phyloP scores from a whole-genome alignment of 2,797 vertebrate genomes.

The Trematocara caparti region DNA sequence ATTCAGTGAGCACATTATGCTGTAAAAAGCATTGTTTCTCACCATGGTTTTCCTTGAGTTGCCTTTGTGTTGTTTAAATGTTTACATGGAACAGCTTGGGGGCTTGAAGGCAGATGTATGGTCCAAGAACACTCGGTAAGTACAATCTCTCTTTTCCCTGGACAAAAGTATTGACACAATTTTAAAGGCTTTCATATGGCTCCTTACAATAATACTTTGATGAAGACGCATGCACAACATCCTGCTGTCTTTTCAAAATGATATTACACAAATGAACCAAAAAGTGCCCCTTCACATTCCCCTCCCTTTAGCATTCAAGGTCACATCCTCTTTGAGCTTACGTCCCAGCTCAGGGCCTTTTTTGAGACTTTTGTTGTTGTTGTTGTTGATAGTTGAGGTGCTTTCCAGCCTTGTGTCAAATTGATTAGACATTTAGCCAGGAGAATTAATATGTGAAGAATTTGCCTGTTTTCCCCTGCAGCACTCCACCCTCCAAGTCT shows the following conservation, averaged over 20 bases:
- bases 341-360: constrained; percentile 39
- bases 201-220: constrained; percentile 34
- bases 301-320: constrained; percentile 36
- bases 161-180: constrained; percentile 53
- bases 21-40: constrained; percentile 74
- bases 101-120: constrained; percentile 70
- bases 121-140: constrained; percentile 58
- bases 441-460: constrained; percentile 71
- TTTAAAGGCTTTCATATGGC: constrained; percentile 40
- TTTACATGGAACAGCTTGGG: constrained; percentile 78
- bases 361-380: constrained; percentile 28
- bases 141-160: constrained; percentile 42
- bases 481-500: constrained; percentile 41
- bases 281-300: constrained; percentile 12
- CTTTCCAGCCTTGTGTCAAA: constrained; percentile 60
- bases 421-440: constrained; percentile 72
- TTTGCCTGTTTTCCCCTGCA: constrained; percentile 56
- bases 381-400: constrained; percentile 51
- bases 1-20: constrained; percentile 67
- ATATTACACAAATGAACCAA: constrained; percentile 57
- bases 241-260: constrained; percentile 41
- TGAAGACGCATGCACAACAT: constrained; percentile 17
- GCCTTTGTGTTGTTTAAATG: constrained; percentile 79
- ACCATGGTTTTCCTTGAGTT: constrained; percentile 67
- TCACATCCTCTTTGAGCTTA: constrained; percentile 40